phyloP scores from a whole-genome alignment of 2,797 vertebrate species.

The Phyllotis vaccarum region DNA sequence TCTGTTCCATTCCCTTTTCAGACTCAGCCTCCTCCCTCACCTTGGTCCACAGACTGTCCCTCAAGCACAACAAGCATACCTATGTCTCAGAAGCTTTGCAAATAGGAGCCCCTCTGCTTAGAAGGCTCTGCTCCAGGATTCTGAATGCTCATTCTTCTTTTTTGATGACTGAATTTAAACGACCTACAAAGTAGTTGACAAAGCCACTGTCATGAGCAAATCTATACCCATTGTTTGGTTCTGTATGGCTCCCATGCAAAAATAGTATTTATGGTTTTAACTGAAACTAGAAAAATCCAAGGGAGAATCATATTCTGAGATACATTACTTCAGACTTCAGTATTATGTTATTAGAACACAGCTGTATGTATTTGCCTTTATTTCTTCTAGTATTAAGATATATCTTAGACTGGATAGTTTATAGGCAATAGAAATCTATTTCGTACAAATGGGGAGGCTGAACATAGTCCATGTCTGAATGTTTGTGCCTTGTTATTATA shows the following conservation, averaged over 20 bases:
- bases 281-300: background rate
- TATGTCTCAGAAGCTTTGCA: background rate
- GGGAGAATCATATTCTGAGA: background rate
- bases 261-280: background rate
- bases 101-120: background rate
- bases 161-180: background rate
- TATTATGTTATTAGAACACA: background rate
- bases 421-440: background rate
- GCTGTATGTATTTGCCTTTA: background rate
- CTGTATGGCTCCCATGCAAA: background rate
- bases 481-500: background rate
- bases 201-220: background rate
- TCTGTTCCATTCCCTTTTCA: background rate
- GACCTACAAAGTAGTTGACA: background rate
- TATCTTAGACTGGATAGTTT: background rate
- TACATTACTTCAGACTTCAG: background rate
- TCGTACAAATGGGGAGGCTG: background rate
- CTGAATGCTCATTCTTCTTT: background rate
- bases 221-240: background rate
- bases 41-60: background rate
- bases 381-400: background rate
- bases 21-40: background rate
- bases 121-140: background rate
- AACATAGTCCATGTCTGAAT: background rate
- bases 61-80: background rate